Base-by-base conservation (phyloP, 2,113 vertebrate species). In the Gymnocephalus cernua region DNA sequence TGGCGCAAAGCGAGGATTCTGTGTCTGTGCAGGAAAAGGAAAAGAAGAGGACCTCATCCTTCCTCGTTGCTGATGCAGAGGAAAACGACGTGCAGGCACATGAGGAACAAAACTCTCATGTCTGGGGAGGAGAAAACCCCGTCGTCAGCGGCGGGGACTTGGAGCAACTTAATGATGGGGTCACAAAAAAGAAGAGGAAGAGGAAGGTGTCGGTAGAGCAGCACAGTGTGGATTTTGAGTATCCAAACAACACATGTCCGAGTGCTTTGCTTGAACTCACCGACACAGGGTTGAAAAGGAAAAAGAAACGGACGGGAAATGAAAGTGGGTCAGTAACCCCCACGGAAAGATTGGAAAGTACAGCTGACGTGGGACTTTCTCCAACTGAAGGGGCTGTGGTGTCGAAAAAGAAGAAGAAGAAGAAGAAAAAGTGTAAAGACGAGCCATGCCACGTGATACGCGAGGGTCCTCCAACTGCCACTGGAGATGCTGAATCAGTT, bases 31-130 rank as follows among this genome's bases (percentile, higher is more conserved):
- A 0, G 72, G 44, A 82, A 80, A 32, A 56, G 64, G 14, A 32
- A 32, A 32, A 71, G 66, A 77, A 47, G 25, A 59, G n/a, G 57
- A 59, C 56, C 32, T 62, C 67, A 62, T 92, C 89, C 89, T 79
- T 91, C 90, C 86, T 68, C 1, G 0, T 21, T 83, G 90, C 89
- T 90, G 92, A 91, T 63, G 53, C 69, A 11, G 68, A 84, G 84
- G 87, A 84, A 89, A 83, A 81, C 1, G 9, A 29, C 12, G 38
- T 19, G 27, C 61, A 38, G 44, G 45, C 32, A 14, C 47, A 32
- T 2, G 0, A 19, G 6, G 50, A 70, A 62, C 50, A 45, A 29
- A 41, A 3, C 8, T 16, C 9, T 6, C 11, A 13, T 0, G 58
- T 38, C 56, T 23, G 18, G 1, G 10, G 10, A 7, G 13, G 9